Evolutionary conservation across 2,888 invertebrate species (phyloP).

Genomic region (Lasioglossum calceatum): DNA sequence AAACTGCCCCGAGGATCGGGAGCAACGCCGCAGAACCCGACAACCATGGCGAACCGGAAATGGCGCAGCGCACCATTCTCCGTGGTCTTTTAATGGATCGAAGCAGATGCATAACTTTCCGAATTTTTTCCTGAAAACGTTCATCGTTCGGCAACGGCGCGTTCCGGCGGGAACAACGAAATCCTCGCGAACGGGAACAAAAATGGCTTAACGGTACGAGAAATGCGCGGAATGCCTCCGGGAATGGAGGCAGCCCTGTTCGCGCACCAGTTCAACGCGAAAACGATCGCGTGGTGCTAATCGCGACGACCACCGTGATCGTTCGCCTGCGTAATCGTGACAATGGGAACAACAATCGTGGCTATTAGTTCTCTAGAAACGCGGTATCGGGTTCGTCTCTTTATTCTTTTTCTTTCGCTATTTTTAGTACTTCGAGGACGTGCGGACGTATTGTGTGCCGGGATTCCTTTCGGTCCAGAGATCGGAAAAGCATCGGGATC

Average conservation of each 20-base stretch:
- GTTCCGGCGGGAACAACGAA: neutral
- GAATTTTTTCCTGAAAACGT: slow-evolving; percentile 33
- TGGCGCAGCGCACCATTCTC: neutral
- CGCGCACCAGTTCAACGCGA: slow-evolving; percentile 19
- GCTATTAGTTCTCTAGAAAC: neutral
- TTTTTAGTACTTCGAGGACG: neutral
- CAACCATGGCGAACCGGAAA: neutral
- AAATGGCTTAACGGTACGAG: neutral
- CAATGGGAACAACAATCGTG: slow-evolving; percentile 7
- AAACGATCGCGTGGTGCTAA: slow-evolving; percentile 27
- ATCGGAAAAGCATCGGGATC: slow-evolving; percentile 1
- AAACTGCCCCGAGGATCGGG: neutral
- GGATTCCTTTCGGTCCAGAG: neutral
- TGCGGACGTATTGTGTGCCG: neutral
- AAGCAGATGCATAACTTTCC: slow-evolving; percentile 16
- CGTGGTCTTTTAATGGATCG: slow-evolving; percentile 20
- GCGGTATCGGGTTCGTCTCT: neutral
- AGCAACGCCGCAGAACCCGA: slow-evolving; percentile 2
- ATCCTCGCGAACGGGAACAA: neutral
- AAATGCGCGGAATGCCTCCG: slow-evolving; percentile 25
- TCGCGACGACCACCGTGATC: slow-evolving; percentile 26
- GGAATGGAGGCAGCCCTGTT: slow-evolving; percentile 27
- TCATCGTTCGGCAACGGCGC: slow-evolving; percentile 9
- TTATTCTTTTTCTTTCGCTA: neutral
- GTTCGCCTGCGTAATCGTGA: neutral